Evolutionary conservation across 1,140 invertebrate genomes (phyloP), one percentile per base, ranked within the genome.

Genomic region (Aphaenogaster rudis): DNA sequence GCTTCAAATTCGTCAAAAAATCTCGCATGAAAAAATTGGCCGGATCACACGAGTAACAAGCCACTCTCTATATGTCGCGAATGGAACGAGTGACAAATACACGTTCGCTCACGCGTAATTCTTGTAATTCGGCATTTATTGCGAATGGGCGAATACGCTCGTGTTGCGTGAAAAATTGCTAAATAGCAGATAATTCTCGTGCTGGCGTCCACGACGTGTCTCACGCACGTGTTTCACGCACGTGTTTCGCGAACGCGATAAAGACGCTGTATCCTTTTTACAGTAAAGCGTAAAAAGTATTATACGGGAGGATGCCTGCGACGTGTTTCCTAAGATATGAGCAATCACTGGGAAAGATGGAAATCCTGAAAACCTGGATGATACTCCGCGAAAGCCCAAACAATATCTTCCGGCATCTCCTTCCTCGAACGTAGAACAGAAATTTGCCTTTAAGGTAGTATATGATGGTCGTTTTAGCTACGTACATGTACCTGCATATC

Each of bases 401-500:
- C 80, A 72, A 84, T 84, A 84, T 76, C 54, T 84, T 84, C 39
- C 69, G n/a, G 54, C 54, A 61, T 82, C 54, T 74, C 17, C 28
- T 48, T 13, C 7, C 17, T 71, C 42, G 39, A 72, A 72, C 50
- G 17, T 36, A 61, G 33, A 61, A 50, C 80, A 63, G 57, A 84
- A 76, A 84, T 76, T 76, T 76, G 33, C 57, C 54, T 50, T 61
- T 52, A 54, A 67, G 7, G 3, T 28, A n/a, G 54, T 61, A 71
- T 15, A 74, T 5, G 69, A 74, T n/a, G 6, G 52, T 59, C 52
- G 39, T 7, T 74, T 72, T 42, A 57, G 21, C 66, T 59, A 33
- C 9, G 17, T 36, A 59, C 8, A 42, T 1, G 17, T 9, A 76
- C 11, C n/a, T 48, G n/a, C 69, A 28, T 50, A 74, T 84, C 54